Percentiles rank a stretch among this genome's conserved stretches.
Conservation (phyloP, 2,113 vertebrate species). For the Apteryx owenii region DNA sequence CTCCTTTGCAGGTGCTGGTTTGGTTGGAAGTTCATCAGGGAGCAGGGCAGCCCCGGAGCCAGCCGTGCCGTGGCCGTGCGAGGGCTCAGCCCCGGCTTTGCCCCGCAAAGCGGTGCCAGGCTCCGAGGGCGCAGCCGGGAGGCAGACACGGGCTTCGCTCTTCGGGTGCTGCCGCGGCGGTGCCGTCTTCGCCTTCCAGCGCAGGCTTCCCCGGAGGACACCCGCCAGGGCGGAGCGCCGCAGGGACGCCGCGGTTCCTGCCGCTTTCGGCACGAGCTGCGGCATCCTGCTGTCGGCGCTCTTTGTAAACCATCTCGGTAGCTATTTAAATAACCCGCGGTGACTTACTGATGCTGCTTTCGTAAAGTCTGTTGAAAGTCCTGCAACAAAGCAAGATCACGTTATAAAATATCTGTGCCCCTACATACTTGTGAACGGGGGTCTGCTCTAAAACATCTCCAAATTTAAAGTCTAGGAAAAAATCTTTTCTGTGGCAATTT, state of each 20-base stretch:
- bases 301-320: neutral
- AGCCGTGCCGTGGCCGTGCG: no score
- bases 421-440: accelerated
- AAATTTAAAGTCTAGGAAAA: neutral
- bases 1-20: neutral
- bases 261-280: accelerated
- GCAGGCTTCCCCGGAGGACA: no score
- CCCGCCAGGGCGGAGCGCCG: no score
- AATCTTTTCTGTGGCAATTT: neutral
- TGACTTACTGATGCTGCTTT: slow-evolving; percentile 41
- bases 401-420: accelerated
- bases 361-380: neutral
- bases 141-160: no score
- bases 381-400: neutral
- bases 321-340: accelerated
- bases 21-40: accelerated
- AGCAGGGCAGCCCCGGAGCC: no score
- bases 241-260: neutral
- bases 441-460: neutral
- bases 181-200: no score
- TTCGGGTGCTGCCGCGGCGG: no score
- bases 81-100: no score
- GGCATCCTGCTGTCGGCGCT: no score
- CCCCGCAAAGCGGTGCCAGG: no score
- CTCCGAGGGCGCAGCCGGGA: no score